Evolutionary conservation across 2,113 vertebrate genomes (phyloP).

Genomic region (Myrmecophaga tridactyla): DNA sequence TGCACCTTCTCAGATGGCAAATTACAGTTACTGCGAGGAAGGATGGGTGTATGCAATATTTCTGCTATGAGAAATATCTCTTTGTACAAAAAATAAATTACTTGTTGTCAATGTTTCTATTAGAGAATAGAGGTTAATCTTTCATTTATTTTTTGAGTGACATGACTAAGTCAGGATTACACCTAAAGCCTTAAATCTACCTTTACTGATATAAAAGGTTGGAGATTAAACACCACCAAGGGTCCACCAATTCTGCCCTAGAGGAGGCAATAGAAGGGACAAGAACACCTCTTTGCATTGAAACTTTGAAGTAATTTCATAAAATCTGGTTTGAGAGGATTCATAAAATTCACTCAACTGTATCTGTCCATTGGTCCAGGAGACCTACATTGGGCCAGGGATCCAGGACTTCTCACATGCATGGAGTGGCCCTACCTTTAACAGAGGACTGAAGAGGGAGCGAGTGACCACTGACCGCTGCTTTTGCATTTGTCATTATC

Average conservation of each 20-base stretch:
- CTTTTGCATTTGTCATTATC: too few species aligned
- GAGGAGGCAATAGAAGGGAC: rapidly evolving
- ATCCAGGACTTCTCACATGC: neutral
- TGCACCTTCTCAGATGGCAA: neutral
- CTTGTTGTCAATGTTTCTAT: neutral
- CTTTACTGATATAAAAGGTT: neutral
- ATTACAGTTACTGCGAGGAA: neutral
- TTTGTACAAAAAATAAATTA: neutral
- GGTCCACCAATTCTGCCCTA: neutral
- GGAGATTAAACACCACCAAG: too few species aligned
- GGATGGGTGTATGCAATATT: neutral
- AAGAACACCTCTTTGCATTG: neutral
- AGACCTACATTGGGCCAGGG: too few species aligned
- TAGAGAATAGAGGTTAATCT: neutral
- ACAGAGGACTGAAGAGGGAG: neutral
- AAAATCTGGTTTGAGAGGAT: neutral
- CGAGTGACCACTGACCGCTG: neutral
- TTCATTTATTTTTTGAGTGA: neutral
- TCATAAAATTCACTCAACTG: neutral
- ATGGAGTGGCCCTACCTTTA: too few species aligned
- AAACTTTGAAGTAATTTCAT: neutral
- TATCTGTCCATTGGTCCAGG: neutral
- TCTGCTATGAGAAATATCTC: neutral
- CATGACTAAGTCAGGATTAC: neutral
- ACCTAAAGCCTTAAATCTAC: neutral